Percentiles rank a stretch among this genome's conserved stretches.
phyloP scores from a whole-genome alignment of 1,140 invertebrate genomes.

The Harpegnathos saltator region DNA sequence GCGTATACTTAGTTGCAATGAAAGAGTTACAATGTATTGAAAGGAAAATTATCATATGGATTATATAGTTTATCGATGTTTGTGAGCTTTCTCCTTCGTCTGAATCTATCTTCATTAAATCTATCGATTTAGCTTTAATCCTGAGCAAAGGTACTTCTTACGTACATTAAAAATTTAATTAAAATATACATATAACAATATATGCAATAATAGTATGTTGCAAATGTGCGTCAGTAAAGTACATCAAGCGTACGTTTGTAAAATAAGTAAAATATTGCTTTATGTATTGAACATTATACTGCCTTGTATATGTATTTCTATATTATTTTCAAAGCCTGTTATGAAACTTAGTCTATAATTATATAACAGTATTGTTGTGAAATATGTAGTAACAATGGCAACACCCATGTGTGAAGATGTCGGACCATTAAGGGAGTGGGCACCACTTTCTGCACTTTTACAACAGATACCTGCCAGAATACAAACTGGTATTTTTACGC shows the following conservation, averaged over 20 bases:
- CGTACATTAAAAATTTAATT: background rate
- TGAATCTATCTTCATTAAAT: no score
- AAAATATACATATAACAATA: no score
- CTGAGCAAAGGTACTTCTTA: background rate
- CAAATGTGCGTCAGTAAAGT: no score
- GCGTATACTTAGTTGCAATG: background rate
- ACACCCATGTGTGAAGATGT: slow-evolving; percentile 87
- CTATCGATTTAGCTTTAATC: background rate
- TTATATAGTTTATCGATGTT: background rate
- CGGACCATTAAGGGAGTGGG: slow-evolving; percentile 92
- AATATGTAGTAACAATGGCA: slow-evolving; percentile 75
- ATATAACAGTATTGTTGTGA: slow-evolving; percentile 29
- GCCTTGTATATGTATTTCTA: background rate
- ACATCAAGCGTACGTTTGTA: no score
- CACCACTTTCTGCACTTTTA: slow-evolving; percentile 91
- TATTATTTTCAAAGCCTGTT: background rate
- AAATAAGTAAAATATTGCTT: background rate
- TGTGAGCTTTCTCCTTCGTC: background rate
- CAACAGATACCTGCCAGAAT: slow-evolving; percentile 92
- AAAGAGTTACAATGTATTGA: background rate
- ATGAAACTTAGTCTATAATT: background rate
- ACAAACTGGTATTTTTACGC: slow-evolving; percentile 92
- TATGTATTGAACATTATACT: background rate
- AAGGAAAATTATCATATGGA: background rate
- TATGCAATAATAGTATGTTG: no score